A percentile compares a stretch with the other conserved stretches of the same genome.
Evolutionary conservation across 2,113 vertebrate genomes (phyloP).

Genomic region (Nothobranchius furzeri): DNA sequence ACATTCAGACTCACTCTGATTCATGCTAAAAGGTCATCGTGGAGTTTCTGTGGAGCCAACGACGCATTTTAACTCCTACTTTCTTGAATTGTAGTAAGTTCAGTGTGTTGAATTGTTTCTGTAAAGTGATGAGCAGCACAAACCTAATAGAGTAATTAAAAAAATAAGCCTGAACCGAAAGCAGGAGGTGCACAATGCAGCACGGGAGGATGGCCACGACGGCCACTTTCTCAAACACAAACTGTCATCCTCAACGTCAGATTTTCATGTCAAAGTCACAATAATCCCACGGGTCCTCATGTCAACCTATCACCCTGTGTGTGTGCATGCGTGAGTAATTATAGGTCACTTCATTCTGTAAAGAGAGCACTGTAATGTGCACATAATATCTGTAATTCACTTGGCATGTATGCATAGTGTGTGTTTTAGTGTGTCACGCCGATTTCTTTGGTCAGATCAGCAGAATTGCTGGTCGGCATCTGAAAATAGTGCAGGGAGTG

Average conservation of each 20-base stretch:
- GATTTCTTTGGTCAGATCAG: slow-evolving; percentile 15
- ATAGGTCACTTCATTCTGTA: slow-evolving; percentile 16
- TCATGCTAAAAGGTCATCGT: slow-evolving; percentile 34
- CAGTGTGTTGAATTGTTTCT: neutral
- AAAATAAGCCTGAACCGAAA: neutral
- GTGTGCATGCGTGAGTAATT: slow-evolving; percentile 12
- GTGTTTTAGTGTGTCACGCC: slow-evolving; percentile 20
- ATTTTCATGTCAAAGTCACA: slow-evolving; percentile 6
- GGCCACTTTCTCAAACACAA: slow-evolving; percentile 10
- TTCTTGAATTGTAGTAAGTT: slow-evolving; percentile 3
- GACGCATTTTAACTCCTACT: too few relatives aligned
- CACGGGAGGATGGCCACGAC: slow-evolving; percentile 6
- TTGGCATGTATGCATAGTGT: slow-evolving; percentile 3
- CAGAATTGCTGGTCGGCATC: slow-evolving; percentile 30
- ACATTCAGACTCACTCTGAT: neutral
- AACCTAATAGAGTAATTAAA: slow-evolving; percentile 23
- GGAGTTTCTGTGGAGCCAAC: slow-evolving; percentile 4
- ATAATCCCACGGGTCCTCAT: slow-evolving; percentile 10
- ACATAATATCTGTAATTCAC: slow-evolving; percentile 34
- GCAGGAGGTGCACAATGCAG: slow-evolving; percentile 36
- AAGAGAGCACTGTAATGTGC: slow-evolving; percentile 12
- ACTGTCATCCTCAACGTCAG: slow-evolving; percentile 9
- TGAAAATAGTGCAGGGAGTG: slow-evolving; percentile 36
- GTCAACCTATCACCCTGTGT: slow-evolving; percentile 9
- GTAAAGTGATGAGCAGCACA: slow-evolving; percentile 24